Percentiles rank a stretch among this genome's conserved stretches.
These are phyloP conservation scores for Araneus ventricosus DNA, from an alignment of 1,140 invertebrate species.

Conservation along the genomic window DNA sequence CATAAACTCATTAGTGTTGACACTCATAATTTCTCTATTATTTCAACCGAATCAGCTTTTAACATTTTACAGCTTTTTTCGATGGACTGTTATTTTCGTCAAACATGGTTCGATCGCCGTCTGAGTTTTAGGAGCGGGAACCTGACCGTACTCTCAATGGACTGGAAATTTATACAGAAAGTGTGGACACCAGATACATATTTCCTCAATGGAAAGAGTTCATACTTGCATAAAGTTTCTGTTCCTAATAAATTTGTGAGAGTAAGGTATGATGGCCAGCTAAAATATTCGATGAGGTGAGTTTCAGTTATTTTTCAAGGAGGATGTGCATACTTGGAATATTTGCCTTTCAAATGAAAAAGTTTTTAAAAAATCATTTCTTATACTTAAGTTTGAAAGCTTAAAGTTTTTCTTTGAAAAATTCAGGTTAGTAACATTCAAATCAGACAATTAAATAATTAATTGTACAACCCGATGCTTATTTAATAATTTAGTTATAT, in stretches of 20 bases:
- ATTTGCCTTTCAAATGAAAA: no score
- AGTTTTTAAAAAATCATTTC: no score
- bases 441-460: no score
- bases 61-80: conserved; percentile 81
- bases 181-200: conserved; percentile 85
- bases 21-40: background rate
- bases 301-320: conserved; percentile 21
- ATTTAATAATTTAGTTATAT: no score
- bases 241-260: conserved; percentile 81
- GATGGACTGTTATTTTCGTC: conserved; percentile 85
- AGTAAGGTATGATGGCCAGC: conserved; percentile 79
- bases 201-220: conserved; percentile 83
- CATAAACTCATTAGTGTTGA: no score
- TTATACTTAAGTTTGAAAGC: no score
- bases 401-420: no score
- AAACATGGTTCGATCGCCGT: conserved; percentile 83
- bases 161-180: conserved; percentile 82
- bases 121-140: conserved; percentile 81
- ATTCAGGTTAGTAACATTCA: no score
- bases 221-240: conserved; percentile 81
- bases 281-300: conserved; percentile 81
- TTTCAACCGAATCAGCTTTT: background rate
- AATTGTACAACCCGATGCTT: no score
- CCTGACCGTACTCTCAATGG: conserved; percentile 78
- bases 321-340: no score